Base-by-base conservation (phyloP, 2,113 vertebrate species). In the Donacobius atricapilla region DNA sequence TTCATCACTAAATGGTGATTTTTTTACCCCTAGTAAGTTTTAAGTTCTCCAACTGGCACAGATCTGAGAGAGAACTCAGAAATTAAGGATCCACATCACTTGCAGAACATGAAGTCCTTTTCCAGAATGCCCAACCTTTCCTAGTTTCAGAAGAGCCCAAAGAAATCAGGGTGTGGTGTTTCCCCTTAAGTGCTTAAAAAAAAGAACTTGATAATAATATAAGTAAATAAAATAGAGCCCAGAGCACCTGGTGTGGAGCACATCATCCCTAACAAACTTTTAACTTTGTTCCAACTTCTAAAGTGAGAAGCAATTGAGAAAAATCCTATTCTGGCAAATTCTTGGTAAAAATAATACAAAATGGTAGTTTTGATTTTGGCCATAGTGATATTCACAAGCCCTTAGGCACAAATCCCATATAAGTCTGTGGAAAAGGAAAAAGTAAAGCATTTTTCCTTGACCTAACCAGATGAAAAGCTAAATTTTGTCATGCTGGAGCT, bases 1-100 rank as follows among this genome's bases (percentile, higher is more conserved):
- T 50, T 13, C 11, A 3, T n/a, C 44, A 35, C 33, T 13, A 7
- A 68, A 40, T 4, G 3, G 12, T 13, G 30, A 6, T 16, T 31
- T 53, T 33, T 35, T 7, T 2, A 1, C 0, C 5, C 28, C 25
- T 2, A 2, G 7, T 39, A 18, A 27, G 25, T 66, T 89, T 83
- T 56, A 47, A 35, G 8, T 11, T 80, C 19, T 65, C 45, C 9
- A 19, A 17, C 12, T 22, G n/a, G 10, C 27, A 10, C 4, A 60
- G 35, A 31, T 40, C 21, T 47, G 35, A 28, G 23, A 54, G 4
- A 69, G 35, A 47, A 9, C 4, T 57, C 27, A 37, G 37, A 72
- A 89, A 33, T 13, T 9, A 20, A 28, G 23, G 42, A 15, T 53
- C 8, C 5, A 2, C 6, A 2, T 65, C 20, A 24, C 10, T 23